Evolutionary conservation across 2,113 vertebrate genomes (phyloP).

Genomic region (Lophotis ruficrista): DNA sequence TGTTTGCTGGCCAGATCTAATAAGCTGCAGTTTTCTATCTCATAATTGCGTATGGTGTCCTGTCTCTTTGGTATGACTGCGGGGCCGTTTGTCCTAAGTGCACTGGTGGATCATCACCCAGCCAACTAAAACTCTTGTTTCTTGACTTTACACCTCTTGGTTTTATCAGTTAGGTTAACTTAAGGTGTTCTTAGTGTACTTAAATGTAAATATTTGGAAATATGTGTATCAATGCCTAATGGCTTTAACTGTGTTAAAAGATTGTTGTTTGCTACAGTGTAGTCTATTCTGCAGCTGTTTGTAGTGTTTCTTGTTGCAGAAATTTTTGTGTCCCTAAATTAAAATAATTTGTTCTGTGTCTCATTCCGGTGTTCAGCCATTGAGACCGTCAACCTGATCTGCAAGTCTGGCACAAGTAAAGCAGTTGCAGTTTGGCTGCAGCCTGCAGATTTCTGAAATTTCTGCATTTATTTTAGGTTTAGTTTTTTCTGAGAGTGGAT

Average conservation of each 20-base stretch:
- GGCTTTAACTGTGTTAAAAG: background rate
- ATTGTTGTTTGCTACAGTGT: background rate
- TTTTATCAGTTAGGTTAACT: background rate
- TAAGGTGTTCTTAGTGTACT: background rate
- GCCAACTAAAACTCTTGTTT: background rate
- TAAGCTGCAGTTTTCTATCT: background rate
- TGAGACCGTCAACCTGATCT: background rate
- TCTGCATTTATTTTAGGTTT: background rate
- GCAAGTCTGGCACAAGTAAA: background rate
- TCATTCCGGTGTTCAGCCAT: background rate
- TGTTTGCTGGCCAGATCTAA: background rate
- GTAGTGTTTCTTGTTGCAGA: background rate
- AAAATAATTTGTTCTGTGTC: background rate
- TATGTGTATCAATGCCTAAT: background rate
- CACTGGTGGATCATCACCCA: background rate
- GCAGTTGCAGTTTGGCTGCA: background rate
- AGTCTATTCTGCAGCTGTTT: background rate
- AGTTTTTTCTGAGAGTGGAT: background rate
- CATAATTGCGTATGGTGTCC: background rate
- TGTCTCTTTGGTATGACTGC: background rate
- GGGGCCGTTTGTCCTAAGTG: fast-evolving
- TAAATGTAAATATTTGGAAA: background rate
- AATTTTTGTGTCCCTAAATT: background rate
- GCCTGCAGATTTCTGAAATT: background rate
- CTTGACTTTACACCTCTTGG: background rate